These are phyloP conservation scores for Drosophila busckii DNA, from an alignment of 1,140 invertebrate species.

Conservation along the genomic window DNA sequence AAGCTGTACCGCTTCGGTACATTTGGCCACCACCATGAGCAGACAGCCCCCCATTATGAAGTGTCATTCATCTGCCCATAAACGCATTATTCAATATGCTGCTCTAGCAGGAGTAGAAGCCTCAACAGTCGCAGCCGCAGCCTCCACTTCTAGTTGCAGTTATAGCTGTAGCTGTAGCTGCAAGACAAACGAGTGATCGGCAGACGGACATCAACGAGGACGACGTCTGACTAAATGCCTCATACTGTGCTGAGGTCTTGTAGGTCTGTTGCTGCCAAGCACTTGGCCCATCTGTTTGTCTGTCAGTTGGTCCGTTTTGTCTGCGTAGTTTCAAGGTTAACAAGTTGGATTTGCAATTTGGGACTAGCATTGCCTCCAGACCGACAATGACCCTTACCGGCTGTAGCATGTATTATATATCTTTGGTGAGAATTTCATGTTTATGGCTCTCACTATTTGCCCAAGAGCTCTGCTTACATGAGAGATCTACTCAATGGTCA, in stretches of 20 bases:
- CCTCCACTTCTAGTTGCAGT: no score
- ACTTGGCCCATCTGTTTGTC: constrained; percentile 11
- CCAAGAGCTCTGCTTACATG: constrained; percentile 44
- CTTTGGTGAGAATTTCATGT: constrained; percentile 73
- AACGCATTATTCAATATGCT: constrained; percentile 73
- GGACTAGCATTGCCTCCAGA: constrained; percentile 42
- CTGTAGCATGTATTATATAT: constrained; percentile 55
- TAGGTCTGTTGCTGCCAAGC: constrained; percentile 25
- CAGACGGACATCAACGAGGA: constrained; percentile 57
- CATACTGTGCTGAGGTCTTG: constrained; percentile 63
- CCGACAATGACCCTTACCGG: constrained; percentile 22
- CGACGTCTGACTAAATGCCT: constrained; percentile 71
- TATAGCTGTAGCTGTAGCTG: constrained; percentile 28
- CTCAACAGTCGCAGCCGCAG: no score
- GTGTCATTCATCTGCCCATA: constrained; percentile 75
- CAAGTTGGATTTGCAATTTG: constrained; percentile 74
- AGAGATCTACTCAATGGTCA: constrained; percentile 40
- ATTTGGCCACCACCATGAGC: constrained; percentile 44
- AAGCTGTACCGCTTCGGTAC: constrained; percentile 9
- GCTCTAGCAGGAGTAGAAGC: constrained; percentile 6
- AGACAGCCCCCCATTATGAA: constrained; percentile 61
- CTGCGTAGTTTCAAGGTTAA: constrained; percentile 66
- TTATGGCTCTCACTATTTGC: constrained; percentile 54
- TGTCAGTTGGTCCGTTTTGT: constrained; percentile 37
- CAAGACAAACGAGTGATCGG: constrained; percentile 74